Percentiles rank a stretch among this genome's conserved stretches.
These are phyloP conservation scores for Erynnis tages DNA, from an alignment of 2,888 invertebrate genomes.

Conservation along the genomic window DNA sequence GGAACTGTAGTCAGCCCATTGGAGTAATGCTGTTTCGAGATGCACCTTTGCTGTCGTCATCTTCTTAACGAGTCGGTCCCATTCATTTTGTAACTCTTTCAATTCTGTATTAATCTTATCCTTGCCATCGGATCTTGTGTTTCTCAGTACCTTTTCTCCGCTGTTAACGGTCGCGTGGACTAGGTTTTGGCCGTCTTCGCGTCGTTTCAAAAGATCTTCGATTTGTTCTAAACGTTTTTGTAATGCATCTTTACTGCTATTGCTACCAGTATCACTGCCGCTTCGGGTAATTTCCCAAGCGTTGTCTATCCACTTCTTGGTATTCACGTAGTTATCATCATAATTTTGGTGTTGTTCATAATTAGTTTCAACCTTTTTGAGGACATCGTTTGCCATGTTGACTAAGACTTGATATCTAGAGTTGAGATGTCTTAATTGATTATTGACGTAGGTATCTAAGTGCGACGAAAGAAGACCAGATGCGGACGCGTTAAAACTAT, in stretches of 20 bases:
- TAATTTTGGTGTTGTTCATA: conserved; percentile 92
- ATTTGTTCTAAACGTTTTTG: conserved; percentile 90
- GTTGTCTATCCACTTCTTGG: conserved; percentile 92
- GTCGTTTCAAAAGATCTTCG: conserved; percentile 88
- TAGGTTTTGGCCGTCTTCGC: conserved; percentile 93
- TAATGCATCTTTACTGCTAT: conserved; percentile 90
- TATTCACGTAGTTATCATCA: conserved; percentile 87
- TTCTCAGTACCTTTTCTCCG: conserved; percentile 93
- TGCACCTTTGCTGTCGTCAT: conserved; percentile 95
- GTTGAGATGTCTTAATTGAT: conserved; percentile 92
- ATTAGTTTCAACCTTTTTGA: conserved; percentile 95
- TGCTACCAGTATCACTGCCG: conserved; percentile 89
- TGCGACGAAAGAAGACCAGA: conserved; percentile 90
- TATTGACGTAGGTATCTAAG: conserved; percentile 92
- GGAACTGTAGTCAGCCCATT: conserved; percentile 98
- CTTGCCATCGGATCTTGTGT: conserved; percentile 93
- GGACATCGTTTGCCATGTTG: conserved; percentile 93
- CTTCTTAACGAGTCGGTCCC: conserved; percentile 95
- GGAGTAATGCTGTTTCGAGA: conserved; percentile 92
- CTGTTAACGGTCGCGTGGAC: conserved; percentile 93
- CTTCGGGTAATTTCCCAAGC: conserved; percentile 91
- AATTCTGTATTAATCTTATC: conserved; percentile 93
- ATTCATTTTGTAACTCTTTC: conserved; percentile 94
- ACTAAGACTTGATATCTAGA: conserved; percentile 94
- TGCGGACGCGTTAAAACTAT: conserved; percentile 90